Base-by-base conservation (phyloP, 2,888 invertebrate genomes). In the Drosophila hawaiiensis region DNA sequence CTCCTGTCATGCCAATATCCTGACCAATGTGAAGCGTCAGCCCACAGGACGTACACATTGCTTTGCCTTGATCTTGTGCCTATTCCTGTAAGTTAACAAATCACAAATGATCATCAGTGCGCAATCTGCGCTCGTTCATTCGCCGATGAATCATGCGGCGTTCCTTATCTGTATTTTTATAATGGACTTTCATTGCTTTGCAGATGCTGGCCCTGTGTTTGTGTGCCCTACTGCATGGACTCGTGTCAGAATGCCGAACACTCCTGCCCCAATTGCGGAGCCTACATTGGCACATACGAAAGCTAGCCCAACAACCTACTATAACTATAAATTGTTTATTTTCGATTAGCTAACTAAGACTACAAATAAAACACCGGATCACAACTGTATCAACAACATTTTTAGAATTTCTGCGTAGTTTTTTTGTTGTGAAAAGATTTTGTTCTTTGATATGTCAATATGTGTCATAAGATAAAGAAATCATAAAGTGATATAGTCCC, bases 221-320 rank as follows among this genome's bases (percentile, higher is more conserved):
- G 82, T 54, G 68, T 91, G 19, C 91, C 91, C 3, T 91, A 91
- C 50, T 85, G 82, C 55, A 59, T 92, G 61, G 83, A 92, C 58
- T 89, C 78, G 55, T 92, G 92, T 65, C 85, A 90, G 73, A 91
- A 79, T 68, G 84, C 92, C 22, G 84, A 91, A 10, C 92, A 92
- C 70, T 83, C 86, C 55, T 92, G 92, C 52, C 78, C 80, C 53
- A 84, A 89, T 37, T 92, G 92, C 58, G 83, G 87, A 41, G 73
- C 82, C 41, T 90, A 92, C 65, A 78, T 92, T 54, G 92, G 92
- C 35, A 77, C 71, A 43, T 84, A 90, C 68, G 63, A 89, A 54
- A 73, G 64, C n/a, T 78, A 59, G 61, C 6, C 22, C 19, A 49
- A 9, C 14, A 33, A 4, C 35, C 25, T n/a, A 37, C 35, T 43